phyloP scores from a whole-genome alignment of 2,888 invertebrate genomes.

The Drosophila fungiperda region DNA sequence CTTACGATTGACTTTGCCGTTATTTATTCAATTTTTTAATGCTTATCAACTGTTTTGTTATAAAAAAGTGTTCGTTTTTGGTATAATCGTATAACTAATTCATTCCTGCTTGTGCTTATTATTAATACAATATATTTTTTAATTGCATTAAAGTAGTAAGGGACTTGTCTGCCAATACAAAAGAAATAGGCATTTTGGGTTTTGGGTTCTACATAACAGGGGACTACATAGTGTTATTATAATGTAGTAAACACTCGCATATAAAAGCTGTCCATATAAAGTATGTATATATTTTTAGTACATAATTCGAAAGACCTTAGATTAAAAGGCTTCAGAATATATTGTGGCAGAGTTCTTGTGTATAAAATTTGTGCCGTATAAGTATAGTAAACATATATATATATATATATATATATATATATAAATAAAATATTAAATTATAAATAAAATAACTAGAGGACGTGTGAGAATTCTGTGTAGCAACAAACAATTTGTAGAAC shows the following conservation, averaged over 20 bases:
- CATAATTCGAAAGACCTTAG: constrained; percentile 45
- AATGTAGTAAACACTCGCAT: constrained; percentile 26
- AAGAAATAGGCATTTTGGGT: constrained; percentile 7
- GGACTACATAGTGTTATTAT: constrained; percentile 38
- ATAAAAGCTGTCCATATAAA: constrained; percentile 51
- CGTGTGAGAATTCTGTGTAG: constrained; percentile 19
- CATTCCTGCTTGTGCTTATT: constrained; percentile 19
- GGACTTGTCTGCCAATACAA: constrained; percentile 5
- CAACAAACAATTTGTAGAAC: constrained; percentile 19
- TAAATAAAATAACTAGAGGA: constrained; percentile 30
- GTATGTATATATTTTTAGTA: constrained; percentile 28
- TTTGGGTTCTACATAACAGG: constrained; percentile 40
- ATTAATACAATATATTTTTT: constrained; percentile 2
- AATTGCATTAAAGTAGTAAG: constrained; percentile 5
- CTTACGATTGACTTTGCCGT: constrained; percentile 7
- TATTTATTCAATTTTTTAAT: constrained; percentile 30
- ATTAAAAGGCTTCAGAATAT: constrained; percentile 57
- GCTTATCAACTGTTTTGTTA: constrained; percentile 25
- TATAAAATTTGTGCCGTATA: constrained; percentile 18
- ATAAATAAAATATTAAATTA: constrained; percentile 25
- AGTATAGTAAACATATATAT: constrained; percentile 6
- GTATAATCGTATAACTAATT: constrained; percentile 62
- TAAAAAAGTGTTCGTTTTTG: constrained; percentile 52
- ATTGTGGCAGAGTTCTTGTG: constrained; percentile 37
- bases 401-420: not conserved